These are phyloP conservation scores for Australoheros facetus DNA, from an alignment of 2,797 vertebrate genomes.

Conservation along the genomic window DNA sequence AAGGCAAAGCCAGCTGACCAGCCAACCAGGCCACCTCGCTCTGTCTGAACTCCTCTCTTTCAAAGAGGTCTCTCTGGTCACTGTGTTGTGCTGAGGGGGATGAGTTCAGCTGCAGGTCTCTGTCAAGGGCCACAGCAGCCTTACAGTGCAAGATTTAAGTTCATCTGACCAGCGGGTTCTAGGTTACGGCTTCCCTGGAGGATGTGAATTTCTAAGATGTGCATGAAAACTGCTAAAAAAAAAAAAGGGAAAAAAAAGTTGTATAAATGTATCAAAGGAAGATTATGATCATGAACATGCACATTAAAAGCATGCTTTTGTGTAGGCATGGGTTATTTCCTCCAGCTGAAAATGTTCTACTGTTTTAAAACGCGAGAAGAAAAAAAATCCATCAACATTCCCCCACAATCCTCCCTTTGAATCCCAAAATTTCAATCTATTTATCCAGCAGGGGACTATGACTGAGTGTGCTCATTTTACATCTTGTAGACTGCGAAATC, in stretches of 20 bases:
- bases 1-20: slow-evolving; percentile 5
- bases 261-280: neutral
- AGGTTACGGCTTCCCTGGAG: neutral
- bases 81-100: slow-evolving; percentile 9
- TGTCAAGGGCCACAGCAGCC: slow-evolving; percentile 1
- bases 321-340: neutral
- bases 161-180: neutral
- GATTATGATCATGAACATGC: neutral
- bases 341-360: neutral
- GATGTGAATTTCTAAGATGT: neutral
- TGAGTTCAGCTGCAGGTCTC: slow-evolving; percentile 57
- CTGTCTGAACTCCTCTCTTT: slow-evolving; percentile 42
- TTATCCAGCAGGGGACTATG: slow-evolving; percentile 48
- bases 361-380: neutral
- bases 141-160: neutral
- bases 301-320: neutral
- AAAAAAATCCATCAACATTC: slow-evolving; percentile 3
- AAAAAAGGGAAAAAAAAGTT: neutral
- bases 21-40: slow-evolving; percentile 17
- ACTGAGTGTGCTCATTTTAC: slow-evolving; percentile 66
- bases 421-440: slow-evolving; percentile 46
- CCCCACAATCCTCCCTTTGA: slow-evolving; percentile 32
- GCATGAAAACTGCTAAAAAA: neutral
- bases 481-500: slow-evolving; percentile 64
- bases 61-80: slow-evolving; percentile 24